Evolutionary conservation across 2,797 vertebrate genomes (phyloP).

Genomic region (Lepus townsendii): DNA sequence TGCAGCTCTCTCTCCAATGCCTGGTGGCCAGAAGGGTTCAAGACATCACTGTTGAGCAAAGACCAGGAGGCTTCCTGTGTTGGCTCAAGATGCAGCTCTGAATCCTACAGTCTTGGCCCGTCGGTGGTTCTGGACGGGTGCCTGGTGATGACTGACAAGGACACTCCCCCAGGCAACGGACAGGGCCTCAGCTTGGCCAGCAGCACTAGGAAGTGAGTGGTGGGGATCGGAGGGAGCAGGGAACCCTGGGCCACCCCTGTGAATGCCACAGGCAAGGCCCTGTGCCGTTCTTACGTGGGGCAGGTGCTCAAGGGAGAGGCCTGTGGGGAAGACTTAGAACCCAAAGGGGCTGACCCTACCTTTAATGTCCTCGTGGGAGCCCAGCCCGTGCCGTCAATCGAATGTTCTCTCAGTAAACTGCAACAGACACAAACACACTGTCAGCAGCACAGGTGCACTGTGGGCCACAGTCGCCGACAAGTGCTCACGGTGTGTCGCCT

Average conservation of each 20-base stretch:
- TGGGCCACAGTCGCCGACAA: accelerated
- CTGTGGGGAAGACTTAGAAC: no score
- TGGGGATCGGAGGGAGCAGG: no score
- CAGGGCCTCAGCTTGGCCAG: not conserved
- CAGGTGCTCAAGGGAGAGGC: not conserved
- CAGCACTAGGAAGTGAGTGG: not conserved
- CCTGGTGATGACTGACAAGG: not conserved
- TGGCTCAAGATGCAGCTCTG: not conserved
- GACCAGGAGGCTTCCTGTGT: not conserved
- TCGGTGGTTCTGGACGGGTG: not conserved
- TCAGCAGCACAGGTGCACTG: constrained; percentile 32
- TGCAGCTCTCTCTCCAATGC: not conserved
- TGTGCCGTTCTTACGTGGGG: not conserved
- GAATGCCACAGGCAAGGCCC: not conserved
- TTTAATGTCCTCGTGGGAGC: constrained; percentile 98
- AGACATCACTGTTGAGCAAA: not conserved
- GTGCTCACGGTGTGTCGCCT: no score
- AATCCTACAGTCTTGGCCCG: not conserved
- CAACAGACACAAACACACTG: constrained; percentile 68
- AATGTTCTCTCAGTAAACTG: constrained; percentile 98
- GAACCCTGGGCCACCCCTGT: not conserved
- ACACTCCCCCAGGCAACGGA: not conserved
- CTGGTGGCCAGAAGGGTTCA: not conserved
- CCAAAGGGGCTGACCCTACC: constrained; percentile 87
- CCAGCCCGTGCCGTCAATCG: constrained; percentile 99